phyloP scores from a whole-genome alignment of 92 coral and sea anemone genomes.

The Umimayanthus kanabou region DNA sequence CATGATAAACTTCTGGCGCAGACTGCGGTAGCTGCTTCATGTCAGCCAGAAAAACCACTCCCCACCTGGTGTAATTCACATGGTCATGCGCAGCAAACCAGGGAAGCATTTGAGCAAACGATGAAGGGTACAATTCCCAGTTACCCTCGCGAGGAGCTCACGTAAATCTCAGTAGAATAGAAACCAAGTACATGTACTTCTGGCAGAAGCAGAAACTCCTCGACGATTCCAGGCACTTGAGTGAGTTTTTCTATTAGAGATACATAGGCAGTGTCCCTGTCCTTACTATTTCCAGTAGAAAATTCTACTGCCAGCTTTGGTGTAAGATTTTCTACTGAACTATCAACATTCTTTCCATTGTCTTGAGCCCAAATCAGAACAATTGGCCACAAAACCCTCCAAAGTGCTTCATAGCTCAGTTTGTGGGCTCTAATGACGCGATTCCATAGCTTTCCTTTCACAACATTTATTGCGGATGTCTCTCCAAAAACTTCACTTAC shows the following conservation, averaged over 20 bases:
- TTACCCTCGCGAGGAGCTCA: slow-evolving; percentile 73
- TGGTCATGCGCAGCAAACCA: slow-evolving; percentile 74
- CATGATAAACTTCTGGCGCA: slow-evolving; percentile 68
- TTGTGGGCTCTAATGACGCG: slow-evolving; percentile 47
- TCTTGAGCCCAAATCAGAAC: slow-evolving; percentile 38
- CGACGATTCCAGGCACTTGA: slow-evolving; percentile 10
- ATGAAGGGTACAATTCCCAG: slow-evolving; percentile 73
- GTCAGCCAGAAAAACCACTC: slow-evolving; percentile 60
- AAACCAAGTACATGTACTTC: slow-evolving; percentile 51
- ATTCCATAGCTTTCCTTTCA: slow-evolving; percentile 46
- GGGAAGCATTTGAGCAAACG: slow-evolving; percentile 74
- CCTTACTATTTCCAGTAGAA: slow-evolving; percentile 16
- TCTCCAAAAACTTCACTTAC: slow-evolving; percentile 45
- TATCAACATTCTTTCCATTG: slow-evolving; percentile 45
- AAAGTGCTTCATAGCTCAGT: slow-evolving; percentile 42
- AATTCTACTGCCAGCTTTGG: slow-evolving; percentile 38
- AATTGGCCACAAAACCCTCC: slow-evolving; percentile 48
- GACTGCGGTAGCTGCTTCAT: slow-evolving; percentile 60
- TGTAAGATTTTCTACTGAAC: slow-evolving; percentile 47
- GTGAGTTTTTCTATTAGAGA: slow-evolving; percentile 10
- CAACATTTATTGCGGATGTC: slow-evolving; percentile 26
- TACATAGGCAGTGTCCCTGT: neutral
- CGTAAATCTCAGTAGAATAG: slow-evolving; percentile 69
- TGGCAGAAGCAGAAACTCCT: slow-evolving; percentile 58
- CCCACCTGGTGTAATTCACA: slow-evolving; percentile 75